These are phyloP conservation scores for Chloebia gouldiae DNA, from an alignment of 2,113 vertebrate species.

Conservation along the genomic window DNA sequence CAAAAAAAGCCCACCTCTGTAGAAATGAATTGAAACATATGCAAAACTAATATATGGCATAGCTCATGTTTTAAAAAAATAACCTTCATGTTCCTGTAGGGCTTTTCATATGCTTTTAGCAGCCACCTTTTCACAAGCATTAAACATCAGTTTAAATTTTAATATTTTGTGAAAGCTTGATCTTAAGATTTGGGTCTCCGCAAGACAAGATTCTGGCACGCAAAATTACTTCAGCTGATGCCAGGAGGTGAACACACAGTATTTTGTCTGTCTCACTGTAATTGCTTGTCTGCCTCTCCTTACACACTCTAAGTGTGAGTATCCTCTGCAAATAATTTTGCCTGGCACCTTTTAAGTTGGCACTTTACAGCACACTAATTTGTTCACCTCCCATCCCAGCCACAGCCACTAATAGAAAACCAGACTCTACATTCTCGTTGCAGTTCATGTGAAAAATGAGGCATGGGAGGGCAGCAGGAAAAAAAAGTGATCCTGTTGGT, in stretches of 20 bases:
- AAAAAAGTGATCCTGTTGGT: not conserved
- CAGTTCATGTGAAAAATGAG: not conserved
- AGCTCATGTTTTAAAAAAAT: not conserved
- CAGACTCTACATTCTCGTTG: not conserved
- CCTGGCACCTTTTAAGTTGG: not conserved
- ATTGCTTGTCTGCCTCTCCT: not conserved
- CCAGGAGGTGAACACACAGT: not conserved
- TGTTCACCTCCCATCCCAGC: not conserved
- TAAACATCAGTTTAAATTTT: not conserved
- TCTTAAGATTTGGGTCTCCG: not conserved
- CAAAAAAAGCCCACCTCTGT: not conserved
- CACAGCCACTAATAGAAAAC: not conserved
- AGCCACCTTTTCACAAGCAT: constrained; percentile 2
- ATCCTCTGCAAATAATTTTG: not conserved
- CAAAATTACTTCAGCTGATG: not conserved
- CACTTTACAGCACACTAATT: not conserved
- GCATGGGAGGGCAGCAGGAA: not conserved
- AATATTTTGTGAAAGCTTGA: constrained; percentile 7
- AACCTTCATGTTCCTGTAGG: not conserved
- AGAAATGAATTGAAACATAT: not conserved
- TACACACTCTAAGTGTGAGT: fast-evolving
- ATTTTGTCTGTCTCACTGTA: not conserved
- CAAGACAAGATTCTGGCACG: not conserved
- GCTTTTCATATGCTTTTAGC: not conserved
- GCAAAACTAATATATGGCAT: not conserved